Base-by-base conservation (phyloP, 2,888 invertebrate species). In the Hemithea aestivaria region DNA sequence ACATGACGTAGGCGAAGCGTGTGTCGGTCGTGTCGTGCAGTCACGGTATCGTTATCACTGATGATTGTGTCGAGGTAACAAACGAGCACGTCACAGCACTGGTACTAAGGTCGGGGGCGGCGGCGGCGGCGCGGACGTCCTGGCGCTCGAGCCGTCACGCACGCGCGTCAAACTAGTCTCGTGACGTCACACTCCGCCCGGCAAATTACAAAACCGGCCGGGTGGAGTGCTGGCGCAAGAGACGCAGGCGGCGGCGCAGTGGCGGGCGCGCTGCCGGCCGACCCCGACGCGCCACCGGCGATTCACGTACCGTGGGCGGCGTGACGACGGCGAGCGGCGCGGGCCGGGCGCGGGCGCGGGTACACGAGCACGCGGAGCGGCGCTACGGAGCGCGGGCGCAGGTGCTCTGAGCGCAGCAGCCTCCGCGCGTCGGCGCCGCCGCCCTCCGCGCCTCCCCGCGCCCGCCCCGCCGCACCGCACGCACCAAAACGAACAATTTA, bases 351-450 rank as follows among this genome's bases (percentile, higher is more conserved):
- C 76, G 78, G 76, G 75, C 78, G 83, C 79, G 83, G 82, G 74
- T 57, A 69, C 67, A 63, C 68, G 80, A 80, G 76, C 84, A 79
- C 80, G 72, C 85, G 74, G 78, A 83, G 81, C 79, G 88, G 88
- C 79, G 88, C 87, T 80, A 76, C 88, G 77, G 88, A 85, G 77
- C 87, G 87, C 85, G 87, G 90, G 89, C 90, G 90, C 90, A 90
- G 90, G 90, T 91, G 91, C 90, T 90, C 90, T 90, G 90, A 89
- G 90, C 89, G 89, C 90, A 84, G 88, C 89, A 89, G 85, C 87
- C 85, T 80, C 87, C 83, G 85, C 84, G 83, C 87, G 82, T 89
- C 84, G 88, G 84, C 89, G 85, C 87, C 87, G 85, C 87, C 78
- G 67, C 77, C 87, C 87, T 75, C 88, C 88, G 82, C 82, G 59